phyloP scores from a whole-genome alignment of 2,113 vertebrate genomes.

The Trematocara macrostoma region DNA sequence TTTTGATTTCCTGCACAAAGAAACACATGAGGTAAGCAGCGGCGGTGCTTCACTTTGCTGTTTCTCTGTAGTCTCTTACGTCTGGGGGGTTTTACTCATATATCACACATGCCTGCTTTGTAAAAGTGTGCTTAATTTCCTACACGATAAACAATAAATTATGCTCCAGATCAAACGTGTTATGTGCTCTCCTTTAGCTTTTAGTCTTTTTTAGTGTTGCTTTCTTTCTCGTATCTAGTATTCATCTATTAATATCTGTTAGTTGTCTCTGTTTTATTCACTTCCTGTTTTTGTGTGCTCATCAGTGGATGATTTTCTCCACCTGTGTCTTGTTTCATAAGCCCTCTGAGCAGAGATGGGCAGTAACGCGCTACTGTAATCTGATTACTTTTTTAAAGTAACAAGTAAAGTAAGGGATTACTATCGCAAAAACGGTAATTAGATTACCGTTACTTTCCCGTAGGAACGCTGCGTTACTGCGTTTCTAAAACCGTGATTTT shows the following conservation, averaged over 20 bases:
- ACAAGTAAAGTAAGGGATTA: too few species aligned
- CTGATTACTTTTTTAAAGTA: too few species aligned
- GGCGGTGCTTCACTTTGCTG: background rate
- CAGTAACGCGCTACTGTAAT: too few species aligned
- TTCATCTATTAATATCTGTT: background rate
- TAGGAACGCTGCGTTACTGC: too few species aligned
- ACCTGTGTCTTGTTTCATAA: background rate
- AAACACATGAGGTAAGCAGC: background rate
- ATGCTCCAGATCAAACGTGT: background rate
- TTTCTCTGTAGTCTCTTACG: background rate
- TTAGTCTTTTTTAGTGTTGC: background rate
- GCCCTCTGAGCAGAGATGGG: background rate
- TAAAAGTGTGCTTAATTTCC: background rate
- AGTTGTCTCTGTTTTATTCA: background rate
- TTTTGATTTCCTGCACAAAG: background rate
- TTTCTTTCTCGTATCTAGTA: background rate
- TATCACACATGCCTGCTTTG: background rate
- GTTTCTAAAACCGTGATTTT: too few species aligned
- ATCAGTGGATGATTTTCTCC: background rate
- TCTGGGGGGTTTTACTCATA: accelerated
- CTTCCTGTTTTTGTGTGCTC: background rate
- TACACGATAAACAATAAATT: background rate
- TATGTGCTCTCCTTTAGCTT: background rate
- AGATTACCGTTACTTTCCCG: too few species aligned
- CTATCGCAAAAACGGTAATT: too few species aligned